These are phyloP conservation scores for Calameuta idolon DNA, from an alignment of 2,888 invertebrate species.

Conservation along the genomic window DNA sequence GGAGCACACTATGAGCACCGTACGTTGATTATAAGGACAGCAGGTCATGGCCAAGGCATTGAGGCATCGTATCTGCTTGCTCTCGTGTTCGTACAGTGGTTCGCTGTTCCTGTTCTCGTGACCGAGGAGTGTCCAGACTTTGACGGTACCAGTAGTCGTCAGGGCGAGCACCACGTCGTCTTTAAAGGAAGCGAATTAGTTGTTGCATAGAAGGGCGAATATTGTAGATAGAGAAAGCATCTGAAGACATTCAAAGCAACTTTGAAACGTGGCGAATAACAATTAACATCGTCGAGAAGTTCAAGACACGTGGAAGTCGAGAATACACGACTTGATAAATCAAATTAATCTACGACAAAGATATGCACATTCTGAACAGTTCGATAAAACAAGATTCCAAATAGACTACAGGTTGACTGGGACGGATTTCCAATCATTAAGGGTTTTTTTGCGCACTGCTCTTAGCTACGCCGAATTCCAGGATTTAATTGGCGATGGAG, in stretches of 20 bases:
- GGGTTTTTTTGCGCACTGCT: no score
- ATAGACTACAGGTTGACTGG: no score
- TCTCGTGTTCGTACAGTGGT: constrained; percentile 95
- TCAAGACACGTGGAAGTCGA: no score
- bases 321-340: no score
- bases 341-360: no score
- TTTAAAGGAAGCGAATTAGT: constrained; percentile 67
- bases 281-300: no score
- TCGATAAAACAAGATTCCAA: no score
- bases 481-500: no score
- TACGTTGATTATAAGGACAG: constrained; percentile 95
- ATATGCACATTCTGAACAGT: no score
- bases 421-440: no score
- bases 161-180: constrained; percentile 96
- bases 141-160: constrained; percentile 95
- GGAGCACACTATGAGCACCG: constrained; percentile 95
- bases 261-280: no score
- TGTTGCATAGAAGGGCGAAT: constrained; percentile 23
- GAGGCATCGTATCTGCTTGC: constrained; percentile 94
- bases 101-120: constrained; percentile 89
- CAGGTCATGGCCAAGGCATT: constrained; percentile 95
- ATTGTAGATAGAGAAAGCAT: not conserved
- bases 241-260: constrained; percentile 18
- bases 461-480: no score
- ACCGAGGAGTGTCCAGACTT: constrained; percentile 95